phyloP scores from a whole-genome alignment of 2,888 invertebrate species.

The Aspidiotus rigidus region DNA sequence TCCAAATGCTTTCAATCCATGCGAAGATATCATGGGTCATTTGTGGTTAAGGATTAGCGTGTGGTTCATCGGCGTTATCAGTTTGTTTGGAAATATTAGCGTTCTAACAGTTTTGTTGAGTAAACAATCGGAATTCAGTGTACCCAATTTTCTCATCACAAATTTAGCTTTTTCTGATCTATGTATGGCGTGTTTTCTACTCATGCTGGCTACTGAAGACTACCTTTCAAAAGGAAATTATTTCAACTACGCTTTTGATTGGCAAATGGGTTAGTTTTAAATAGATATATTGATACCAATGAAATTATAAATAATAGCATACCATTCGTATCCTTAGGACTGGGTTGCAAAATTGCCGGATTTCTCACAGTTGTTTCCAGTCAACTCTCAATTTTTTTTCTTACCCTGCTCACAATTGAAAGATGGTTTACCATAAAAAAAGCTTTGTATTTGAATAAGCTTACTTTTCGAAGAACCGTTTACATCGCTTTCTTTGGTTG shows the following conservation, averaged over 20 bases:
- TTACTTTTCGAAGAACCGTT: conserved; percentile 61
- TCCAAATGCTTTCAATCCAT: conserved; percentile 75
- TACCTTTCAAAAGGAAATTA: conserved; percentile 73
- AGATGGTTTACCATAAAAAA: conserved; percentile 75
- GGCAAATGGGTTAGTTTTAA: conserved; percentile 60
- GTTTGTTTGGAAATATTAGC: conserved; percentile 72
- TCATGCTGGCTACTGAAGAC: conserved; percentile 75
- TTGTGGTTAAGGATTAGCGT: conserved; percentile 67
- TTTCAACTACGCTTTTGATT: conserved; percentile 81
- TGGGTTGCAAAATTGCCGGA: conserved; percentile 77
- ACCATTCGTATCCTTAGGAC: conserved; percentile 44
- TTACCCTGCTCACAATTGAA: conserved; percentile 77
- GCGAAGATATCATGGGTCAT: conserved; percentile 83
- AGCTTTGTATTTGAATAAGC: conserved; percentile 71
- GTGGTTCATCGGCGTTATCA: conserved; percentile 75
- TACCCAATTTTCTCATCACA: conserved; percentile 64
- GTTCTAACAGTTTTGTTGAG: conserved; percentile 68
- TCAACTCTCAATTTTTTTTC: conserved; percentile 76
- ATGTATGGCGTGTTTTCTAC: conserved; percentile 73
- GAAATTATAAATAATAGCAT: neutral
- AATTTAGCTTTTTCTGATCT: conserved; percentile 83
- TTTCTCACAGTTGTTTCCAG: conserved; percentile 80
- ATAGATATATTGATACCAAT: neutral
- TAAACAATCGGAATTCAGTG: conserved; percentile 54
- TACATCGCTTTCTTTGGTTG: conserved; percentile 70